These are phyloP conservation scores for Macrocentrus cingulum DNA, from an alignment of 1,140 invertebrate genomes.

Conservation along the genomic window DNA sequence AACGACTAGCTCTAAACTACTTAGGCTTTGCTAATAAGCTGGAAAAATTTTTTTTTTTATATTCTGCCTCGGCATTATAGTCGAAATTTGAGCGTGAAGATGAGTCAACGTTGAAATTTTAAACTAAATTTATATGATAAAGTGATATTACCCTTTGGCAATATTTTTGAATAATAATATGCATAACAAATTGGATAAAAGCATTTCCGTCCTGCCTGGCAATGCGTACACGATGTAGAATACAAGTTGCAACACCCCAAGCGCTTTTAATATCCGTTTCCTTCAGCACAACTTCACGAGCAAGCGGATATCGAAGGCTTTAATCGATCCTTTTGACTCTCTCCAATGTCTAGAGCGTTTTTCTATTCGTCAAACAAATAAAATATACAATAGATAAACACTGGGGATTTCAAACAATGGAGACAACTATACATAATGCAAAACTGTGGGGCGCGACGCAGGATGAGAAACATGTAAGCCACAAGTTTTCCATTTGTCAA, in stretches of 20 bases:
- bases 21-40: not conserved
- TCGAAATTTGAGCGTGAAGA: not conserved
- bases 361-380: too few species aligned
- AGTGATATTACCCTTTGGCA: too few species aligned
- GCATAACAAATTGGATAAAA: not conserved
- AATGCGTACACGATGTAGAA: not conserved
- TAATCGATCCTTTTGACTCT: not conserved
- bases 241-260: not conserved
- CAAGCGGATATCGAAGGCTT: not conserved
- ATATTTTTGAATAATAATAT: too few species aligned
- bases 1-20: not conserved
- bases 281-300: not conserved
- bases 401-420: not conserved
- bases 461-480: too few species aligned
- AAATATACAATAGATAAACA: not conserved
- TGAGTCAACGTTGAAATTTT: not conserved
- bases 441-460: too few species aligned
- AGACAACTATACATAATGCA: too few species aligned
- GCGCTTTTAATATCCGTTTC: conserved; percentile 3
- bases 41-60: not conserved
- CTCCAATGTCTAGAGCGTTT: not conserved
- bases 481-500: too few species aligned
- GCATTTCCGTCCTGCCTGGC: not conserved
- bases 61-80: not conserved
- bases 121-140: too few species aligned